Evolutionary conservation across 2,113 vertebrate genomes (phyloP), one percentile per base, ranked within the genome.

Genomic region (Prionailurus bengalensis): DNA sequence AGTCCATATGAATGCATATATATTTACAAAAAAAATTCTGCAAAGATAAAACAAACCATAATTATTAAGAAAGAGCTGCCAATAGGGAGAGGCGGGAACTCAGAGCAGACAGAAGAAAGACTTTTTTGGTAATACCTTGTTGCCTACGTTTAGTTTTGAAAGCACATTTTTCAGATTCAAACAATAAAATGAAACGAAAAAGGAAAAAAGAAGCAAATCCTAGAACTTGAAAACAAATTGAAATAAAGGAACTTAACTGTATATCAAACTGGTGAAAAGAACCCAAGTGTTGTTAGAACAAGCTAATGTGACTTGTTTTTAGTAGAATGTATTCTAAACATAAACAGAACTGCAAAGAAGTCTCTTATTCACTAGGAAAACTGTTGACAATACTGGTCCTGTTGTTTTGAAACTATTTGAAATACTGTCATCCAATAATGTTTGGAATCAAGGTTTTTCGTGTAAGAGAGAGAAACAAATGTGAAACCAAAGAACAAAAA

Each of bases 101-200:
- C 1, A 51, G 31, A 36, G 27, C 19, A 80, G 25, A n/a, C 19
- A 61, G n/a, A 85, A 31, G 70, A 68, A 82, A 82, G 19, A 74
- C 19, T 23, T 76, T 91, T 71, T 36, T 81, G 13, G 33, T 39
- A 68, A 88, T 78, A 95, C 4, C 21, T 45, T 58, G 23, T 84
- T 84, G 70, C 0, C 14, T 1, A 45, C 12, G 13, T 51, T 91
- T 90, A 73, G 70, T 68, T 91, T 61, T 80, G 53, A 88, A 93
- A 95, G 70, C 33, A 51, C 7, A 96, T 68, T 93, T 88, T 84
- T 33, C 3, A 80, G 51, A 63, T 78, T 45, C n/a, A 84, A 80
- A 92, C 91, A 65, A 95, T 73, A 91, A 92, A 86, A 74, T 13
- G n/a, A 93, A 81, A 42, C n/a, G 55, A 93, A 71, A 97, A 86